phyloP scores from a whole-genome alignment of 1,140 invertebrate genomes.

The Pogonomyrmex californicus region DNA sequence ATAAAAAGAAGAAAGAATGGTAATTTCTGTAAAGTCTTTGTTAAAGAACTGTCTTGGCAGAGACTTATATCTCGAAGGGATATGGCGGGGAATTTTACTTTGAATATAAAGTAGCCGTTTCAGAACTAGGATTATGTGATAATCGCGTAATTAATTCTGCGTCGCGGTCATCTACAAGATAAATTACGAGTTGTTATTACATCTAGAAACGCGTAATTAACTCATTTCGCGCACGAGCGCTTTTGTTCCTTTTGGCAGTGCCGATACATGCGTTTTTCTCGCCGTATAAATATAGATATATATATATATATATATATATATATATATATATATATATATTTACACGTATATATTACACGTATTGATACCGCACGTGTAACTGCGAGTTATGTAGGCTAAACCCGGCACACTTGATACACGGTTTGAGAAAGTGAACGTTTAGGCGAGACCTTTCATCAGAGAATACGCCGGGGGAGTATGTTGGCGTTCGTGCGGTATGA shows the following conservation, averaged over 20 bases:
- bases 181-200: constrained; percentile 25
- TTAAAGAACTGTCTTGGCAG: background rate
- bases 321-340: background rate
- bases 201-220: constrained; percentile 22
- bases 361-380: constrained; percentile 5
- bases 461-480: background rate
- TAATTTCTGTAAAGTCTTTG: background rate
- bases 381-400: constrained; percentile 16
- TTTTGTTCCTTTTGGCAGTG: background rate
- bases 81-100: background rate
- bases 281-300: background rate
- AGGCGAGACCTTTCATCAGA: constrained; percentile 53
- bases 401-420: constrained; percentile 31
- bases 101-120: background rate
- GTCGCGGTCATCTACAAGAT: background rate
- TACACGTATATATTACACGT: background rate
- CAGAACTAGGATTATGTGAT: constrained; percentile 6
- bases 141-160: background rate
- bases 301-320: background rate
- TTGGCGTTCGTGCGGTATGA: background rate
- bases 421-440: constrained; percentile 63
- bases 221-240: constrained; percentile 8
- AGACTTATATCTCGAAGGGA: background rate
- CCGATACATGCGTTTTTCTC: background rate
- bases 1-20: background rate